These are phyloP conservation scores for Mesoclemmys tuberculata DNA, from an alignment of 2,113 vertebrate genomes.

Conservation along the genomic window DNA sequence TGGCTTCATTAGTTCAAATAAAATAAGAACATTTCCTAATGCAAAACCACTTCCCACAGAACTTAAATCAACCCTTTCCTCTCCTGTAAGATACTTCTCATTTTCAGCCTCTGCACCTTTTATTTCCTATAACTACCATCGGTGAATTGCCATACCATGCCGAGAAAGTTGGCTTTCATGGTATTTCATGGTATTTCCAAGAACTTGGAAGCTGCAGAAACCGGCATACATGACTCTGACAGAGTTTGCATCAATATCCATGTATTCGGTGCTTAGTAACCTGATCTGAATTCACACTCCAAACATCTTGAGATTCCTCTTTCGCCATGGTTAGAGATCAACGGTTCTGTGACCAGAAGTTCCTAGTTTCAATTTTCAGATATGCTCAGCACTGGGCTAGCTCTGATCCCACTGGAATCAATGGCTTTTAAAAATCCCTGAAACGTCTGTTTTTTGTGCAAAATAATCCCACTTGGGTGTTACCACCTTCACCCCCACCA, in stretches of 20 bases:
- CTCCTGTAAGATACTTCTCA: neutral
- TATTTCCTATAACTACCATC: neutral
- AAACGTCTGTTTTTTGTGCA: neutral
- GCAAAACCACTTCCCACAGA: neutral
- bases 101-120: neutral
- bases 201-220: neutral
- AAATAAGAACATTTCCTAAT: neutral
- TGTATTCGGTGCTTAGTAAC: neutral
- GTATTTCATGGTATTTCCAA: neutral
- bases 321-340: accelerated
- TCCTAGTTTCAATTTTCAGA: neutral
- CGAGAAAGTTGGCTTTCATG: neutral
- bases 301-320: neutral
- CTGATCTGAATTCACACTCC: neutral
- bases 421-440: neutral
- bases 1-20: neutral
- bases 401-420: neutral
- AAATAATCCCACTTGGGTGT: neutral
- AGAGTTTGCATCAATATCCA: neutral
- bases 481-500: neutral
- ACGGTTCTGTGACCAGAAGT: neutral
- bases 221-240: neutral
- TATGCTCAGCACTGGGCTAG: neutral
- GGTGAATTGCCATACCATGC: neutral
- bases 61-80: neutral